A percentile compares a stretch with the other conserved stretches of the same genome.
These are phyloP conservation scores for Graphium colonna DNA, from an alignment of 2,888 invertebrate species.

Conservation along the genomic window DNA sequence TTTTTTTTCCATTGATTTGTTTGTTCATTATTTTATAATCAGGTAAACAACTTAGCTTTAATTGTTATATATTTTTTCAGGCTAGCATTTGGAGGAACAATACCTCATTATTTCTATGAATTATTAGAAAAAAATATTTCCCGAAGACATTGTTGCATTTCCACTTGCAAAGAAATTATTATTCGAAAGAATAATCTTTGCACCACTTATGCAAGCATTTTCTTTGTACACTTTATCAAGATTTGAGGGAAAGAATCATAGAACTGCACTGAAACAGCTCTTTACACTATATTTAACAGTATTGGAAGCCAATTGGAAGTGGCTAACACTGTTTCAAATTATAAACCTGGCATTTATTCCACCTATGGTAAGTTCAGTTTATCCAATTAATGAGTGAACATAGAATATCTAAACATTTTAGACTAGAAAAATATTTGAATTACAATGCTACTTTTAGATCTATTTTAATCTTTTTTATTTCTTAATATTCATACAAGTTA, in stretches of 20 bases:
- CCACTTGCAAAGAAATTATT: constrained; percentile 81
- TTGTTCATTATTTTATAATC: no score
- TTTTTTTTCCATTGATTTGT: no score
- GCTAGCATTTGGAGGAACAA: constrained; percentile 87
- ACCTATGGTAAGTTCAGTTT: constrained; percentile 87
- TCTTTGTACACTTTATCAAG: constrained; percentile 86
- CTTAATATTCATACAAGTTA: no score
- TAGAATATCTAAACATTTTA: no score
- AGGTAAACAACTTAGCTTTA: no score
- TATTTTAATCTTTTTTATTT: no score
- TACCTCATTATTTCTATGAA: constrained; percentile 89
- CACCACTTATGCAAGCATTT: constrained; percentile 86
- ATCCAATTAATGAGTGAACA: no score
- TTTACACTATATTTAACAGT: constrained; percentile 83
- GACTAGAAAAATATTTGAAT: no score
- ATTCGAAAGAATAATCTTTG: constrained; percentile 86
- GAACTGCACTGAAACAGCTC: constrained; percentile 82
- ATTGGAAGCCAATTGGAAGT: constrained; percentile 87
- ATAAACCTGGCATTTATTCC: constrained; percentile 88
- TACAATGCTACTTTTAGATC: no score
- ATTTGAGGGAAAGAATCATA: constrained; percentile 88
- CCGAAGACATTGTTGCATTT: constrained; percentile 78
- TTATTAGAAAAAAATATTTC: constrained; percentile 81
- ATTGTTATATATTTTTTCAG: no score
- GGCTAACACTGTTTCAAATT: constrained; percentile 86